Percentiles rank a stretch among this genome's conserved stretches.
Evolutionary conservation across 1,140 invertebrate species (phyloP).

Genomic region (Nephila pilipes): DNA sequence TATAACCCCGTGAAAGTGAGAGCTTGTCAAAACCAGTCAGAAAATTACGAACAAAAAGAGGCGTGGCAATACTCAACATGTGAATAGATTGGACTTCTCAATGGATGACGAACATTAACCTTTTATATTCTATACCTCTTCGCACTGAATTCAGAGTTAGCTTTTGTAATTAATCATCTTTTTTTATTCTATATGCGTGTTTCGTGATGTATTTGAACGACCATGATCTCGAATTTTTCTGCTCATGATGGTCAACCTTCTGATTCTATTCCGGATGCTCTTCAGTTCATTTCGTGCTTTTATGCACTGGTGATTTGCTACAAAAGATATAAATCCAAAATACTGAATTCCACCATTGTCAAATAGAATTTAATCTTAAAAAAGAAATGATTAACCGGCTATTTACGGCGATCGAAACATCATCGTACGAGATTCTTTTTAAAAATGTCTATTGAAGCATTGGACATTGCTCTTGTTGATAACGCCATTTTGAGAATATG

Average conservation of each 20-base stretch:
- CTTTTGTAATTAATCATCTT: conserved; percentile 25
- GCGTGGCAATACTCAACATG: not conserved
- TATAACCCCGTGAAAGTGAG: not conserved
- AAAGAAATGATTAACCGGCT: not conserved
- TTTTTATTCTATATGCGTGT: not conserved
- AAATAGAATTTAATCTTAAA: not conserved
- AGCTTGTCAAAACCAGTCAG: not conserved
- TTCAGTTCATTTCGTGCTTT: not conserved
- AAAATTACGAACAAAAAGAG: not conserved
- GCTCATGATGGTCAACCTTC: not conserved
- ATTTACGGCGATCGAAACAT: conserved; percentile 25
- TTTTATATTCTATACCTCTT: not conserved
- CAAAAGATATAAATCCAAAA: not conserved
- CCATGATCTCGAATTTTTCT: not conserved
- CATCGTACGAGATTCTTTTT: not conserved
- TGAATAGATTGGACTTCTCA: not conserved
- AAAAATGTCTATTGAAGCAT: not conserved
- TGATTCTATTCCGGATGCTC: not conserved
- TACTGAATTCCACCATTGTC: not conserved
- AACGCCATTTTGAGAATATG: not conserved
- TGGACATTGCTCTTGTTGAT: conserved; percentile 3
- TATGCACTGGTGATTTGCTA: conserved; percentile 4
- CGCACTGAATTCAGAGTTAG: not conserved
- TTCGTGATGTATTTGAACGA: not conserved
- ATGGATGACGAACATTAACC: not conserved